Percentiles rank a stretch among this genome's conserved stretches.
Conservation (phyloP, 2,113 vertebrate genomes). For the Protomyctophum bolini region DNA sequence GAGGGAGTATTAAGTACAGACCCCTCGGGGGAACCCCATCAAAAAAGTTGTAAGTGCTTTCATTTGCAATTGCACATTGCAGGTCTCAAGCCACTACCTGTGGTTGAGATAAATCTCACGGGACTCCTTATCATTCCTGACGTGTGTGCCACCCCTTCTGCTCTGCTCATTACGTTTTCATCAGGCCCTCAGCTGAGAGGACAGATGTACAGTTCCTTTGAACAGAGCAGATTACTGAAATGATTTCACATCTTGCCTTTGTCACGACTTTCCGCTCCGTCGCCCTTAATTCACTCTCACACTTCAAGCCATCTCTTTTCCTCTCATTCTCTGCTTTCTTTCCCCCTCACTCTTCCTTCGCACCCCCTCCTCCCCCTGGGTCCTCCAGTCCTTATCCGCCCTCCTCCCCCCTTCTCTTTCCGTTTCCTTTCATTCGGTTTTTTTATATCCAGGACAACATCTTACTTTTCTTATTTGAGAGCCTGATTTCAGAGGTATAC, state of each 20-base stretch:
- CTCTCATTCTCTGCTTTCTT: slow-evolving; percentile 1
- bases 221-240: slow-evolving; percentile 14
- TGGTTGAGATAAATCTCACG: slow-evolving; percentile 1
- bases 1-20: too few relatives aligned
- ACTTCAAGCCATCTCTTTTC: neutral
- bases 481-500: slow-evolving; percentile 35
- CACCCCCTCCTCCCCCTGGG: neutral
- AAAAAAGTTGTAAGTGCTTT: neutral
- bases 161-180: slow-evolving; percentile 34
- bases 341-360: slow-evolving; percentile 7
- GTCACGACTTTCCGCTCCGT: neutral
- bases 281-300: neutral
- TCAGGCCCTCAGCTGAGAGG: slow-evolving; percentile 13
- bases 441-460: slow-evolving; percentile 14
- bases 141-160: neutral
- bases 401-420: neutral
- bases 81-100: slow-evolving; percentile 19
- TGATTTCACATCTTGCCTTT: slow-evolving; percentile 15
- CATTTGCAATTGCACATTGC: neutral
- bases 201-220: slow-evolving; percentile 25
- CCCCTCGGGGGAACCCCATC: neutral
- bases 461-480: slow-evolving; percentile 12
- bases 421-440: neutral
- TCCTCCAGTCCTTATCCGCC: neutral
- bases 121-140: slow-evolving; percentile 9